Conservation (phyloP, 2,113 vertebrate genomes). For the Campylomormyrus numenius region DNA sequence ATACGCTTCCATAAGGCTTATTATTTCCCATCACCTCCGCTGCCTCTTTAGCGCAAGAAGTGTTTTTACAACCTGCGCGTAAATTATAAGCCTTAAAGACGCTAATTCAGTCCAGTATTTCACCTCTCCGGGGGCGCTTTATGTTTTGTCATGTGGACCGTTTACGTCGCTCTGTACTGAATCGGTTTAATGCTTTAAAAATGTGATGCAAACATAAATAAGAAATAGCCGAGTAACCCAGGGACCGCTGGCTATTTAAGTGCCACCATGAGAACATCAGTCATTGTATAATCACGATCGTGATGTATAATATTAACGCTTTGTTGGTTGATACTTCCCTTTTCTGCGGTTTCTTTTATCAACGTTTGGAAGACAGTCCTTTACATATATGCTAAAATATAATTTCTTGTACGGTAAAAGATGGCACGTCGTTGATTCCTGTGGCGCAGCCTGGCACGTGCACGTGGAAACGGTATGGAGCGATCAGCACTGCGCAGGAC, state of each 20-base stretch:
- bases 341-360: background rate
- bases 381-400: background rate
- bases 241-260: background rate
- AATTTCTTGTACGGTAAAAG: background rate
- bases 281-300: background rate
- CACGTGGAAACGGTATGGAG: background rate
- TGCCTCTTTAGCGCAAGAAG: background rate
- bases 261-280: background rate
- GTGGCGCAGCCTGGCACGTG: background rate
- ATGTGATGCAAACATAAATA: background rate
- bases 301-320: background rate
- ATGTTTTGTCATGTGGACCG: background rate
- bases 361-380: background rate
- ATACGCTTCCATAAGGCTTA: background rate
- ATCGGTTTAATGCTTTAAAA: background rate
- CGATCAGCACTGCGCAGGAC: background rate
- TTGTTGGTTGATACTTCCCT: background rate
- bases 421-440: background rate
- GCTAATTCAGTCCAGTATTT: background rate
- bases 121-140: background rate
- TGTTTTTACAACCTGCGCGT: background rate
- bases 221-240: background rate
- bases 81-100: background rate
- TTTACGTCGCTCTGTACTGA: background rate
- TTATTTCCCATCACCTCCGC: background rate